A percentile compares a stretch with the other conserved stretches of the same genome.
Evolutionary conservation across 1,140 invertebrate species (phyloP).

Genomic region (Thereuonema tuberculata): DNA sequence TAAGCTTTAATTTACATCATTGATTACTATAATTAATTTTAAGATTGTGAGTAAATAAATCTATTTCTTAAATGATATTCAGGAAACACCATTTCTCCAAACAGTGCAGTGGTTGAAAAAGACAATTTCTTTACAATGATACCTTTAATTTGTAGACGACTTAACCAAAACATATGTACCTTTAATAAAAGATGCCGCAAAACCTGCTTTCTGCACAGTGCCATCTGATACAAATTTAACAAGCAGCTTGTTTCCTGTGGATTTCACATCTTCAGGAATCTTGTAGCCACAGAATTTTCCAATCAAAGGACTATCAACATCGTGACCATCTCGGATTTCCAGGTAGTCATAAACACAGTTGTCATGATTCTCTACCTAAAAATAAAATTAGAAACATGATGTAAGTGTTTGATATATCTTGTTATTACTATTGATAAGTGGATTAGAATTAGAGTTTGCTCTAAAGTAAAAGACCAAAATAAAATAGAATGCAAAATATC

Average conservation of each 20-base stretch:
- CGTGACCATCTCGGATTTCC: constrained; percentile 63
- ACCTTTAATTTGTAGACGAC: too few species aligned
- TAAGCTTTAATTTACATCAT: too few species aligned
- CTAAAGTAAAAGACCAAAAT: too few species aligned
- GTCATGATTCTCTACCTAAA: constrained; percentile 90
- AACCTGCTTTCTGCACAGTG: constrained; percentile 92
- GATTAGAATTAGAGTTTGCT: background rate
- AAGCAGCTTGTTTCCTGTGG: constrained; percentile 72
- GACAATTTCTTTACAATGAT: too few species aligned
- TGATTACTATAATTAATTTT: too few species aligned
- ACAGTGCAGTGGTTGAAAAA: too few species aligned
- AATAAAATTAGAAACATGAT: constrained; percentile 5
- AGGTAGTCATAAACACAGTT: constrained; percentile 96
- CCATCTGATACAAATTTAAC: constrained; percentile 96
- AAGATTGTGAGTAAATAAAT: too few species aligned
- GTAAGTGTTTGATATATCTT: constrained; percentile 16
- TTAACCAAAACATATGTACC: constrained; percentile 31
- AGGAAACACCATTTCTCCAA: too few species aligned
- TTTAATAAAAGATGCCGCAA: constrained; percentile 87
- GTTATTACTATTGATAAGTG: constrained; percentile 10
- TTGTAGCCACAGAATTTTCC: constrained; percentile 94
- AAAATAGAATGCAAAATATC: too few species aligned
- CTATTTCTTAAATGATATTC: too few species aligned
- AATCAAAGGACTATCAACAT: constrained; percentile 60
- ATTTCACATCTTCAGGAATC: constrained; percentile 73